Evolutionary conservation across 2,888 invertebrate genomes (phyloP), one percentile per base, ranked within the genome.

Genomic region (Hanleya hanleyi): DNA sequence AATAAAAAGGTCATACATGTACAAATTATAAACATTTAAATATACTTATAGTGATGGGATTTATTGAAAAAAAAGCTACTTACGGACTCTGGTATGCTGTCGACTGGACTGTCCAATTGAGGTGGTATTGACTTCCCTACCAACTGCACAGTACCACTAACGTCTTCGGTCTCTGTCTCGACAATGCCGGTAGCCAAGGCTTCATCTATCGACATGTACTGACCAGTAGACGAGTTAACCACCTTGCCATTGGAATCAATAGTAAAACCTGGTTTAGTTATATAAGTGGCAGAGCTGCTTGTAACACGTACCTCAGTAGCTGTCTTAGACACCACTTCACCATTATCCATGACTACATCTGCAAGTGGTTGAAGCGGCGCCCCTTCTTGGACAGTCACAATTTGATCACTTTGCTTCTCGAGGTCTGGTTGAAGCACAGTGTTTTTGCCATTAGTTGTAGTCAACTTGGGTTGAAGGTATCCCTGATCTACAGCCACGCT

Each of bases 141-240:
- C 50, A 67, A 66, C 75, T 79, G 76, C 33, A 73, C 70, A 37
- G 67, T 49, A 38, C 71, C 69, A 18, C 50, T 62, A 22, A 71
- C 76, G 37, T 75, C 70, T 26, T 73, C 73, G 67, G 57, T 57
- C 65, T 79, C 78, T 12, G 95, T 94, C 90, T 97, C 96, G 51
- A 97, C 93, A 29, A 97, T 91, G 88, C 94, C 94, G 68, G 93
- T 92, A 85, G 94, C 93, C 18, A 97, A 93, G 0, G 97, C 96
- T 87, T 96, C 94, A 1, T 94, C 92, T 50, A 97, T 92, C 22
- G 94, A 94, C 64, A 96, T 91, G 85, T 94, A 94, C 75, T 94
- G 93, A 0, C 96, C 96, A 22, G 94, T 81, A 93, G 86, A 94
- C 93, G 1, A 96, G 96, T 96, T 95, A 87, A 96, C 92, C 90